Evolutionary conservation across 1,140 invertebrate genomes (phyloP), one percentile per base, ranked within the genome.

Genomic region (Cardiocondyla obscurior): DNA sequence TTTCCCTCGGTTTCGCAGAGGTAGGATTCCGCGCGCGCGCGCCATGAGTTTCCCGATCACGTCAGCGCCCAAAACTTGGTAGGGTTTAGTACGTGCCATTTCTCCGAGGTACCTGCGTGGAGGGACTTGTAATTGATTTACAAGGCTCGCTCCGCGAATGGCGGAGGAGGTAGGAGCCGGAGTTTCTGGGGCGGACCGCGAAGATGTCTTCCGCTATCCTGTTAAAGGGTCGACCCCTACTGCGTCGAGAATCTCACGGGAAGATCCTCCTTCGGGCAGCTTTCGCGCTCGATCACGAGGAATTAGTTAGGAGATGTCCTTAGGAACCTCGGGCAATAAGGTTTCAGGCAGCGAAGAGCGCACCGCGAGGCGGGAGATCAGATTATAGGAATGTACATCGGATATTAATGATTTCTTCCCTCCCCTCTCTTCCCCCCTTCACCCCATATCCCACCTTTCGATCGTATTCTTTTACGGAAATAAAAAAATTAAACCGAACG

Each of bases 41-140:
- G 72, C 83, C 87, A 88, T 83, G 91, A 93, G 91, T 93, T 94
- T 93, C 86, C 90, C 89, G 91, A 93, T 93, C 90, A 92, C 91
- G 92, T 93, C 90, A 92, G 82, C 88, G 82, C 88, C 70, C 60
- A 85, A 81, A 92, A 93, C 92, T 89, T 93, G 91, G 82, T 82
- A 87, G 65, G 77, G 79, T 39, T 82, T 82, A 85, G 87, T 93
- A 93, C 92, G 92, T 93, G 93, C 90, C 88, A 90, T 91, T 93
- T 92, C 91, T 89, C 87, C 81, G 84, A 82, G 74, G 65, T 81
- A 76, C 39, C 60, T 64, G 67, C 87, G 85, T 82, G 53, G 82
- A 76, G 89, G 86, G 86, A 90, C 86, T 91, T 87, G 92, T 93
- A 94, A 94, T 93, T 94, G 93, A 93, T 93, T 94, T 94, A 94